Conservation (phyloP, 1,140 invertebrate genomes). For the Hydropsyche tenuis region DNA sequence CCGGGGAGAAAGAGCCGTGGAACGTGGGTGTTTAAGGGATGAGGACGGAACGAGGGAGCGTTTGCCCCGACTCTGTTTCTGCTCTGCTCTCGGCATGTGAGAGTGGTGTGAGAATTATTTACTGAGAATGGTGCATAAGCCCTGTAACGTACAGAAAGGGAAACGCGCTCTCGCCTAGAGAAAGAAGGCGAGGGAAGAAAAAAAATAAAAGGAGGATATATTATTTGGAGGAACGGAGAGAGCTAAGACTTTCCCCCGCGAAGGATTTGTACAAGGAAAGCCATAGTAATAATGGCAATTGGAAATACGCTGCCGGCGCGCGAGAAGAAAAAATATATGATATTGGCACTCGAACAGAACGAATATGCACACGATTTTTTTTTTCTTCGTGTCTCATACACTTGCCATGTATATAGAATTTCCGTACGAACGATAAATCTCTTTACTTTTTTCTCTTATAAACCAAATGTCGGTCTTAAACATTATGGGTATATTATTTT, state of each 20-base stretch:
- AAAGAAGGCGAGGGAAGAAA: conserved; percentile 21
- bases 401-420: no score
- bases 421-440: no score
- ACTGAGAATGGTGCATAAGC: conserved; percentile 38
- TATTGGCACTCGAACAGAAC: conserved; percentile 25
- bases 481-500: no score
- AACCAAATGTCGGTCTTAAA: no score
- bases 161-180: conserved; percentile 16
- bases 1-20: neutral
- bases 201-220: conserved; percentile 50
- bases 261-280: conserved; percentile 47
- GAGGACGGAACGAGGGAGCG: neutral
- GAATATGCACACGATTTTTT: no score
- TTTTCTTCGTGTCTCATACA: no score
- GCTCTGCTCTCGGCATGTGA: conserved; percentile 20
- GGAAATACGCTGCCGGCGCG: conserved; percentile 28
- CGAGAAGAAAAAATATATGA: conserved; percentile 20
- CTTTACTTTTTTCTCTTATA: no score
- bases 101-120: conserved; percentile 48
- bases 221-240: conserved; percentile 46
- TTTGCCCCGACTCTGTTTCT: neutral
- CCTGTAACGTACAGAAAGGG: conserved; percentile 16
- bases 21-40: neutral
- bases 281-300: conserved; percentile 44
- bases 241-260: conserved; percentile 45